These are phyloP conservation scores for Caenorhabditis sinica DNA, from an alignment of 2,888 invertebrate species.

Conservation along the genomic window DNA sequence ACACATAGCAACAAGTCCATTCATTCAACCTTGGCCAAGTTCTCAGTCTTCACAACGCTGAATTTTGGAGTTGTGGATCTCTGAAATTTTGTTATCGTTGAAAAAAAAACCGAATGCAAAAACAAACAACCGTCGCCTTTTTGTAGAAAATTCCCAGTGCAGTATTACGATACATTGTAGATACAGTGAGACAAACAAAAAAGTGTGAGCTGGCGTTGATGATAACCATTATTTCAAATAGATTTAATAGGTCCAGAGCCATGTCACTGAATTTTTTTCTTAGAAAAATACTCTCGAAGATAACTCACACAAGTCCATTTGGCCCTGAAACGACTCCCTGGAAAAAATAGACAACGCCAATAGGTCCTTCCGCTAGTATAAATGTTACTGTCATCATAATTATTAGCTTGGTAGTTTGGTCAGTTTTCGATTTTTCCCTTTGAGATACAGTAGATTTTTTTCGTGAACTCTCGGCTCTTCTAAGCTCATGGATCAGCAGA, in stretches of 20 bases:
- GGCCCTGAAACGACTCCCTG: not conserved
- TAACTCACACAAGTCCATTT: not conserved
- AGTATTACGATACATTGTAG: not conserved
- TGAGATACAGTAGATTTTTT: not conserved
- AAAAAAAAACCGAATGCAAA: too few species aligned
- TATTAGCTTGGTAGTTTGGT: not conserved
- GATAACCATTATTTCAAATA: not conserved
- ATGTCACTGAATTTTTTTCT: not conserved
- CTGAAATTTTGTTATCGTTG: too few species aligned
- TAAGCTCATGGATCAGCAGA: too few species aligned
- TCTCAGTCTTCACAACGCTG: too few species aligned
- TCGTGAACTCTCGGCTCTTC: too few species aligned
- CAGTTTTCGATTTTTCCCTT: not conserved
- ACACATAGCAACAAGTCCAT: too few species aligned
- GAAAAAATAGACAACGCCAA: slow-evolving; percentile 2
- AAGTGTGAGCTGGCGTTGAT: not conserved
- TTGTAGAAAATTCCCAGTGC: too few species aligned
- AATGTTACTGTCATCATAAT: slow-evolving; percentile 5
- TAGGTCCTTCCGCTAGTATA: not conserved
- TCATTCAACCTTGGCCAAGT: too few species aligned
- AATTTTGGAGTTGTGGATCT: too few species aligned
- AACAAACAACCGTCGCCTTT: too few species aligned
- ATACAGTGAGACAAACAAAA: not conserved
- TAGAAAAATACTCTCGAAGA: not conserved
- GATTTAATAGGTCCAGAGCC: not conserved